Evolutionary conservation across 1,140 invertebrate species (phyloP), one percentile per base, ranked within the genome.

Genomic region (Acyrthosiphon pisum): DNA sequence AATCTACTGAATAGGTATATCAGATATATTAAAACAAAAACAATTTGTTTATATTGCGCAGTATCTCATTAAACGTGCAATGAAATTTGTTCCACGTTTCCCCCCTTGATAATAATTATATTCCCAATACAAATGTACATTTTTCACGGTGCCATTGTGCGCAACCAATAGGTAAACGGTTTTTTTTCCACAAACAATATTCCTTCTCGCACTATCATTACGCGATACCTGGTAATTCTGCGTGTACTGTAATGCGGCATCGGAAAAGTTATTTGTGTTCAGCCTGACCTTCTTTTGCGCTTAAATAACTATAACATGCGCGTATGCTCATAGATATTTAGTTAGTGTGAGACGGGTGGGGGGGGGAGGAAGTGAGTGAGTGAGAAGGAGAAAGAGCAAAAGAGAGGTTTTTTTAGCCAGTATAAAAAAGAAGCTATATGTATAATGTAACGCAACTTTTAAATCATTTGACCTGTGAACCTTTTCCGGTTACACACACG

Each of bases 201-300:
- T 41, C 41, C 37, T 44, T 41, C 23, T 84, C 41, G 14, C 60
- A n/a, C 60, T n/a, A 76, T 76, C n/a, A n/a, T 84, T 44, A 44
- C 37, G 8, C 20, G 7, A 84, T 44, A 44, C 41, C 83, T 44
- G 37, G 9, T 11, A n/a, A 76, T 44, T 84, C 30, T n/a, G 44
- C 30, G 76, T 41, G 22, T n/a, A 35, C n/a, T 76, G n/a, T 18
- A 68, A n/a, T n/a, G 60, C 14, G 23, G 18, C n/a, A 41, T 44
- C 30, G 44, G 41, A 91, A 91, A 91, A 91, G 90, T 46, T 76
- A 91, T 91, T 91, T 91, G 90, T 91, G 90, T 91, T 91, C 44
- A 9, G 56, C 22, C 30, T 91, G 60, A 91, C 90, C 90, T 91
- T 76, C 37, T 76, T 91, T 91, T 37, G 8, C 60, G 18, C 41